A percentile compares a stretch with the other conserved stretches of the same genome.
Conservation (phyloP, 1,140 invertebrate genomes). For the Samia ricini region DNA sequence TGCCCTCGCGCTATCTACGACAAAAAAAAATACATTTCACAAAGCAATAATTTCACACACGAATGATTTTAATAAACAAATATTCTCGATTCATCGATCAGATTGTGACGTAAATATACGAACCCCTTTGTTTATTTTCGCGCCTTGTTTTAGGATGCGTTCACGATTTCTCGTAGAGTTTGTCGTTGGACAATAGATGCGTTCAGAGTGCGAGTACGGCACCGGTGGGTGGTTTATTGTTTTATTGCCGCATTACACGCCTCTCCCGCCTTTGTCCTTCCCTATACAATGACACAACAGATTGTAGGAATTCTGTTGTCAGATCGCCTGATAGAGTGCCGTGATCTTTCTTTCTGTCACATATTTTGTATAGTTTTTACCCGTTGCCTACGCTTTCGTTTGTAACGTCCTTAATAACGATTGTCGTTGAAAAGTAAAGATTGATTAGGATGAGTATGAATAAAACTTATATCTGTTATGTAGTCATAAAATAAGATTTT, state of each 20-base stretch:
- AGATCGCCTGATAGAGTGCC: conserved; percentile 45
- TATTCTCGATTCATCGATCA: conserved; percentile 10
- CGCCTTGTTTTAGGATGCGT: conserved; percentile 17
- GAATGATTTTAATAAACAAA: no score
- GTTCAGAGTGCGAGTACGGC: conserved; percentile 10
- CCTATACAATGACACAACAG: conserved; percentile 44
- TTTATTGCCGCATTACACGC: conserved; percentile 44
- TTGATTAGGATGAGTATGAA: not conserved
- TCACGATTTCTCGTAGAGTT: not conserved
- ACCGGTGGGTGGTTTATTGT: conserved; percentile 56
- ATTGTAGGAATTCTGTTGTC: conserved; percentile 32
- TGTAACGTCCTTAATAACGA: not conserved
- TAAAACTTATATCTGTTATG: not conserved
- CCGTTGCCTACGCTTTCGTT: conserved; percentile 15
- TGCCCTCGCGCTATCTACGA: no score
- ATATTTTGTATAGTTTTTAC: conserved; percentile 26
- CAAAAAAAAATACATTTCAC: no score
- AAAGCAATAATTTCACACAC: no score
- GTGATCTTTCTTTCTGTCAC: conserved; percentile 53
- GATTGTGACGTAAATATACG: conserved; percentile 20
- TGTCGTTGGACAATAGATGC: conserved; percentile 12
- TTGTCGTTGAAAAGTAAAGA: not conserved
- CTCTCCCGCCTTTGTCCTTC: conserved; percentile 35
- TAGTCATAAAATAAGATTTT: no score
- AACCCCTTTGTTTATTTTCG: conserved; percentile 25